Percentiles rank a stretch among this genome's conserved stretches.
These are phyloP conservation scores for Hirundo rustica DNA, from an alignment of 2,797 vertebrate species.

Conservation along the genomic window DNA sequence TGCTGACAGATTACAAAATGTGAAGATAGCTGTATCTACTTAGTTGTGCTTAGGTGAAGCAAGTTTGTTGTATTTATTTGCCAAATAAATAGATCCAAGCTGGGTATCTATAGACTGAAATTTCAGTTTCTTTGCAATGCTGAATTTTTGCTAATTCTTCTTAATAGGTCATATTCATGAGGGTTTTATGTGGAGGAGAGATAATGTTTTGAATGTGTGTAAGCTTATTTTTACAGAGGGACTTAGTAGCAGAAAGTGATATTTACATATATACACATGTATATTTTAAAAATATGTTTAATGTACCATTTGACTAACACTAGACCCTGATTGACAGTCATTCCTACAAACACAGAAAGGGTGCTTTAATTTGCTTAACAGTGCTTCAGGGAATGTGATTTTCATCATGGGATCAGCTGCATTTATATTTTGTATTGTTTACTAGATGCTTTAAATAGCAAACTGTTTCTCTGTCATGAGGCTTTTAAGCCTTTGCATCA, in stretches of 20 bases:
- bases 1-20: background rate
- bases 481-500: background rate
- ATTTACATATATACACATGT: rapidly evolving
- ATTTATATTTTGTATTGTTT: background rate
- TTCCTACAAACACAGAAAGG: background rate
- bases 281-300: background rate
- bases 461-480: background rate
- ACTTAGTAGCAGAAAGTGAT: background rate
- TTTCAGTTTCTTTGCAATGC: background rate
- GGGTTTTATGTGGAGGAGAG: background rate
- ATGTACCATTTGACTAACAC: background rate
- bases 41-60: background rate
- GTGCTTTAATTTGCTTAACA: background rate
- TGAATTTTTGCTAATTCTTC: background rate
- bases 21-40: background rate
- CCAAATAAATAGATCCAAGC: background rate
- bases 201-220: background rate
- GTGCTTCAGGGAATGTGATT: background rate
- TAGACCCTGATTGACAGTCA: background rate
- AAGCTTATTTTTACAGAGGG: background rate
- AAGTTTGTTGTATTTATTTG: background rate
- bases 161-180: background rate
- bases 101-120: background rate
- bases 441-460: background rate
- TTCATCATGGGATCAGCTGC: background rate